These are phyloP conservation scores for Peromyscus attwateri DNA, from an alignment of 2,797 vertebrate genomes.

Conservation along the genomic window DNA sequence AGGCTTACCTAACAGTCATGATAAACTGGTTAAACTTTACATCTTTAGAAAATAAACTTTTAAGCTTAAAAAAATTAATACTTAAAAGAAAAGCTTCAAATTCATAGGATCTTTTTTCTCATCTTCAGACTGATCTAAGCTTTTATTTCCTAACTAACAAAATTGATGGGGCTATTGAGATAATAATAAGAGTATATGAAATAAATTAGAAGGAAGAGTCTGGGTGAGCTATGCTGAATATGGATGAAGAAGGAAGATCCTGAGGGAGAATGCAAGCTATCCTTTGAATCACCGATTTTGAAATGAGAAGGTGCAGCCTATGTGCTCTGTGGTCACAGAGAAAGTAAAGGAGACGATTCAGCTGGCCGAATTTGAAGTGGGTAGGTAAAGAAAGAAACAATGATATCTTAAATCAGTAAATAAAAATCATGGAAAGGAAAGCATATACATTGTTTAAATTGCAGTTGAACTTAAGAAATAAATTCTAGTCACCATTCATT, in stretches of 20 bases:
- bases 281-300: background rate
- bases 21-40: background rate
- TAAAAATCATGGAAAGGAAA: background rate
- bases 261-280: background rate
- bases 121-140: background rate
- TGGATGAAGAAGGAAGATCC: background rate
- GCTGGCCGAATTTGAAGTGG: background rate
- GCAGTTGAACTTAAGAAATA: background rate
- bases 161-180: background rate
- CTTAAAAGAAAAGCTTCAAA: background rate
- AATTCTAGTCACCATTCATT: background rate
- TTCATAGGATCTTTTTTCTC: background rate
- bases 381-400: background rate
- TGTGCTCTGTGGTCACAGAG: background rate
- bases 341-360: background rate
- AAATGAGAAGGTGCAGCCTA: background rate
- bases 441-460: background rate
- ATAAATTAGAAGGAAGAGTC: background rate
- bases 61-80: background rate
- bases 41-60: background rate
- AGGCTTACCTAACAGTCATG: background rate
- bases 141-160: slow-evolving; percentile 52
- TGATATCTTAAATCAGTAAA: background rate
- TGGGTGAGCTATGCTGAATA: background rate
- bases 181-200: background rate